Percentiles rank a stretch among this genome's conserved stretches.
phyloP scores from a whole-genome alignment of 2,888 invertebrate genomes.

The Mesopsocus fuscifrons region DNA sequence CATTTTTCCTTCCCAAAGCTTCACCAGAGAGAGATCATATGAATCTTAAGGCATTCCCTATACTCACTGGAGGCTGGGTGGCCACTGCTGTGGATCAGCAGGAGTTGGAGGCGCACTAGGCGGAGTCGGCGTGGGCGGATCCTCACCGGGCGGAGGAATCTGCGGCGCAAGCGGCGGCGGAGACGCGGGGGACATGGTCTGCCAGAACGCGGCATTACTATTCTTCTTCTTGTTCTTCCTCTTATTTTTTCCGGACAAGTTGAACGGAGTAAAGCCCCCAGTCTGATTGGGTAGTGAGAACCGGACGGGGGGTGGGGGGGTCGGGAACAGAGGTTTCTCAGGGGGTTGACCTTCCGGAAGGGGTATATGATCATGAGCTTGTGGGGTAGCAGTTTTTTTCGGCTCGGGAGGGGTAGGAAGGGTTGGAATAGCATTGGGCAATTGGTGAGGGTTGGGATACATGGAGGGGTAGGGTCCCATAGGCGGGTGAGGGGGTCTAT shows the following conservation, averaged over 20 bases:
- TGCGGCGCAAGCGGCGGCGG: not conserved
- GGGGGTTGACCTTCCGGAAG: conserved; percentile 4
- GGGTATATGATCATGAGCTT: conserved; percentile 4
- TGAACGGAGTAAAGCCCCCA: not conserved
- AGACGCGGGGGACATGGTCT: not conserved
- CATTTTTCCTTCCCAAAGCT: no score
- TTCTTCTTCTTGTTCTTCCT: conserved; percentile 2
- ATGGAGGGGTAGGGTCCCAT: not conserved
- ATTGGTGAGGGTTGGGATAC: not conserved
- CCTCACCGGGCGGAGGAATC: no score
- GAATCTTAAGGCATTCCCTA: not conserved
- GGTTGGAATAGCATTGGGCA: no score
- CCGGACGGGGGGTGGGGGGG: not conserved
- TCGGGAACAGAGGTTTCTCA: not conserved
- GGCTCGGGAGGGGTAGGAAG: not conserved
- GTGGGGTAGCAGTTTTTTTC: not conserved
- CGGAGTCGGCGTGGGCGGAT: no score
- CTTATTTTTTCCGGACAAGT: conserved; percentile 1
- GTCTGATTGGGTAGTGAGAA: not conserved
- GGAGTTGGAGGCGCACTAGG: not conserved
- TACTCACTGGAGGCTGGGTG: not conserved
- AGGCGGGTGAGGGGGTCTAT: not conserved
- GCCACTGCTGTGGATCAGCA: not conserved
- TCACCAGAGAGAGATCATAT: not conserved
- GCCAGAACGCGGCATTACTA: no score